Base-by-base conservation (phyloP, 2,797 vertebrate genomes). In the Chelon labrosus region DNA sequence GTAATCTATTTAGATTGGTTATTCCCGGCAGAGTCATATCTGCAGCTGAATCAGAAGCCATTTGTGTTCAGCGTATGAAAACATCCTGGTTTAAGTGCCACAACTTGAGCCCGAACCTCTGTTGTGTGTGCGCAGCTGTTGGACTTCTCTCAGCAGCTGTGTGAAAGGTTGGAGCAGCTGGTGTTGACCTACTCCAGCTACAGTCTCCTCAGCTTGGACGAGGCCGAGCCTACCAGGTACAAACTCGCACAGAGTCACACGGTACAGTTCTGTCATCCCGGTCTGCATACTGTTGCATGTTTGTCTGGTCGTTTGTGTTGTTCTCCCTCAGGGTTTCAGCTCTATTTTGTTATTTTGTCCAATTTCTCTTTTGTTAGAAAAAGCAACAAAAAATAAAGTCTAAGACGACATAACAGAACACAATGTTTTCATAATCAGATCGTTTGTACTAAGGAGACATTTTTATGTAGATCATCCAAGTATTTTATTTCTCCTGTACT, bases 81-180 rank as follows among this genome's bases (percentile, higher is more conserved):
- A 19, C 17, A 50, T 20, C 37, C 27, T 12, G 20, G 35, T 64
- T 10, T 20, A 53, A 60, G 16, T 17, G 42, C 42, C 7, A 7
- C 3, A 20, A 38, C n/a, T 19, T 52, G 19, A 47, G 2, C 38
- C 4, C 41, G 46, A 41, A 13, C 39, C 12, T 41, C 39, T 41
- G 12, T 16, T 50, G 49, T 50, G 49, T 65, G 14, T 77, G 64
- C 63, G 22, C 86, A 96, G 95, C 90, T 96, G 82, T 73, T 95
- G 62, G 90, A 94, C 49, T 92, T 97, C 78, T 96, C 95, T 42
- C 93, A 97, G 79, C 93, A 95, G 90, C 90, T 97, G 84, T 94
- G 94, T 64, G 90, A 91, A 27, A 89, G 85, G 39, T 88, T 96
- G 67, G 95, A 96, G 67, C 94, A 95, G 75, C 90, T 97, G 87